Base-by-base conservation (phyloP, 2,888 invertebrate species). In the Rhamnusium bicolor region DNA sequence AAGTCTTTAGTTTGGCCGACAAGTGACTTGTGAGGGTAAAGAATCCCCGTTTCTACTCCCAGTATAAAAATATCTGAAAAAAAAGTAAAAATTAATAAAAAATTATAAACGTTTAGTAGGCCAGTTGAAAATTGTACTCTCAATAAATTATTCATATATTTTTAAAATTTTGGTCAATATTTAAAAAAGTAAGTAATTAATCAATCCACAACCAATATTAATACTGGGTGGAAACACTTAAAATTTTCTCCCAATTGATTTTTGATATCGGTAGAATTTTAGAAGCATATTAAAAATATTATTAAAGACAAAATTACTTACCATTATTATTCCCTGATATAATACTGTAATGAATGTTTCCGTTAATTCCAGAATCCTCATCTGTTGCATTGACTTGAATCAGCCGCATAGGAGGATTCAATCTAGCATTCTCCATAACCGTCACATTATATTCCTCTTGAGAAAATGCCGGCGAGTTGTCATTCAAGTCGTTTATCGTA, bases 401-500 rank as follows among this genome's bases (percentile, higher is more conserved):
- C 62, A 98, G 92, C 0, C 95, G 94, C 0, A 96, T 93, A 0
- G 96, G 95, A 0, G 96, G 95, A 84, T 93, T 92, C 16, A 95
- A 87, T 10, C 94, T 92, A 0, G 95, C 90, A 86, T 96, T 96
- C 86, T 97, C 97, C 0, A 95, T 94, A 12, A 97, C 94, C 0
- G 93, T 94, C 0, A 94, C 93, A 80, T 92, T 92, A 87, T 96
- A 97, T 7, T 91, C 91, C 58, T 92, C 91, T 80, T 94, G 93
- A 0, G 91, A 92, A 87, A 98, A 98, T 54, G 92, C 89, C 0
- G 98, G 98, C 0, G 93, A 89, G 88, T 97, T 96, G 87, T 98
- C 97, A 87, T 98, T 97, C n/a, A 95, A 92, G 86, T 98, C 97
- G 24, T 91, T 85, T 8, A 97, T 90, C 86, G 92, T 93, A 53